Base-by-base conservation (phyloP, 1,140 invertebrate genomes). In the Drosophila obscura region DNA sequence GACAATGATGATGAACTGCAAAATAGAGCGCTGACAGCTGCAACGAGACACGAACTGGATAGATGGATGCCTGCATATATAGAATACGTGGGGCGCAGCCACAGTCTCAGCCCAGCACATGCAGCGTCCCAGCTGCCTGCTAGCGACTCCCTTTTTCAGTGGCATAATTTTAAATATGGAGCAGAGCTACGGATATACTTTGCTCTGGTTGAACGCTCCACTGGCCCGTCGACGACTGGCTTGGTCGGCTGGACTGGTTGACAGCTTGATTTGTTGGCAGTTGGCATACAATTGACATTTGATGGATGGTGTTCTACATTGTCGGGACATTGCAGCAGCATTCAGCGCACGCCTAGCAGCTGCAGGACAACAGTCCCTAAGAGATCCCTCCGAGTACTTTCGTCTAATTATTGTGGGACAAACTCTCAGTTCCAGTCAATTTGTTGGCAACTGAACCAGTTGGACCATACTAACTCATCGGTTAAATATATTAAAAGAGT, bases 251-350 rank as follows among this genome's bases (percentile, higher is more conserved):
- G 60, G 60, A 68, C 49, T 60, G 64, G 69, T 68, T 88, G 83
- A 88, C 83, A 88, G 84, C 80, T 88, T 88, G 83, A 88, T 88
- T 88, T 88, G 83, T 88, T 88, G 83, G 80, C 83, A 88, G 83
- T 83, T 83, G 83, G 79, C 83, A 77, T 78, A 87, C 80, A 88
- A 88, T 88, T 88, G 83, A 88, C 83, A 78, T 77, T 87, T 88
- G 83, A 88, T 88, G 83, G 83, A 88, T 88, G 73, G 83, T 88
- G 83, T 88, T 80, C 83, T 88, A 88, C 83, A 88, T 88, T 88
- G 83, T 77, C 58, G 67, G 83, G 83, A 87, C 82, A 88, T 77
- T 82, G 72, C 73, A 66, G 67, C 63, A 78, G 55, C 74, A 57
- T 48, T 60, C 48, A 59, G 63, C 46, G 26, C n/a, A 43, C 59